Evolutionary conservation across 2,888 invertebrate genomes (phyloP), one percentile per base, ranked within the genome.

Genomic region (Metellina segmentata): DNA sequence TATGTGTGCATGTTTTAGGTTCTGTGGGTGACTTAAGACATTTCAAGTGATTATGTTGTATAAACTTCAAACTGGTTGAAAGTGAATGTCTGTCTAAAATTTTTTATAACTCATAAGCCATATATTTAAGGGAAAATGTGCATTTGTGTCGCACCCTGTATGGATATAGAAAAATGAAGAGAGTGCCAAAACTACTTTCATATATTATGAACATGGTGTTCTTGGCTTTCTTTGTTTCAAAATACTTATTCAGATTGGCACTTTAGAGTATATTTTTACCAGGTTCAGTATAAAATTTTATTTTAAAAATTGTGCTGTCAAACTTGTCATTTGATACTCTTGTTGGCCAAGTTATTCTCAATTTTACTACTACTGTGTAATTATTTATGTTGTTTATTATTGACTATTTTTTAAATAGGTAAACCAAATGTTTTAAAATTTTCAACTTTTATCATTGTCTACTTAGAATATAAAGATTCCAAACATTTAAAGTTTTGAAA

Each of bases 141-240:
- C 74, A 61, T 53, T 49, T 86, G 77, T 86, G 78, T 86, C 85
- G n/a, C 81, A 78, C 78, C 85, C 85, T 86, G 78, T 86, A 86
- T 77, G 69, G n/a, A 69, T 82, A 71, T 74, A 71, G 77, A 78
- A 74, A 85, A 86, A 69, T 86, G 11, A 69, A 69, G 70, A 69
- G 70, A 86, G 85, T 86, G 85, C 85, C 85, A 86, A 86, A 86
- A 86, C 78, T 86, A 78, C 78, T 86, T 78, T 61, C 85, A 70
- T 78, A 86, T 70, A 69, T 8, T 69, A 34, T 34, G 61, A 6
- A 77, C 9, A 70, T 74, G 19, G 34, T n/a, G n/a, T 70, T 86
- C 19, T 69, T 86, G 51, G 34, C 48, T 34, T 69, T 51, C 49
- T 75, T 70, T 77, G 69, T 51, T 70, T 86, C 69, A 7, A 34